Evolutionary conservation across 2,797 vertebrate genomes (phyloP).

Genomic region (Chrosomus eos): DNA sequence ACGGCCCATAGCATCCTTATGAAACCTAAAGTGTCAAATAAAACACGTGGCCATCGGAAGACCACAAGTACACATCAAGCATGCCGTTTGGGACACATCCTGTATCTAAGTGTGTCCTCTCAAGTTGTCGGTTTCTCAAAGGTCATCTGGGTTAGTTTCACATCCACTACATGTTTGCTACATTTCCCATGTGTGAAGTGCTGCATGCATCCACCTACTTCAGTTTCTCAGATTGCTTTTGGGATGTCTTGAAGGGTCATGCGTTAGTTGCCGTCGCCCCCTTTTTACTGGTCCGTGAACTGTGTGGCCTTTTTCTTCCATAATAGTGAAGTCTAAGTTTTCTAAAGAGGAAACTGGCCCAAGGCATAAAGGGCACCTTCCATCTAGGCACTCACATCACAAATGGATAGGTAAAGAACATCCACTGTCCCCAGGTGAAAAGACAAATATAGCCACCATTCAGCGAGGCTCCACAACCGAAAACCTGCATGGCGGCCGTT

Average conservation of each 20-base stretch:
- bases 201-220: constrained; percentile 1
- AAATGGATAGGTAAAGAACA: constrained; percentile 42
- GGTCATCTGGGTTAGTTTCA: constrained; percentile 39
- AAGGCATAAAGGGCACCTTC: constrained; percentile 39
- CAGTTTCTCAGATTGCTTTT: constrained; percentile 30
- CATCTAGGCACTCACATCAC: constrained; percentile 42
- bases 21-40: not conserved
- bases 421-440: constrained; percentile 29
- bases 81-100: constrained; percentile 2
- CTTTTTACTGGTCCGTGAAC: constrained; percentile 25
- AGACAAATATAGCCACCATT: constrained; percentile 33
- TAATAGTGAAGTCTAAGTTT: constrained; percentile 28
- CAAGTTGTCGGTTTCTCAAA: not conserved
- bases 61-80: not conserved
- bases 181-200: constrained; percentile 42
- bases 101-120: not conserved
- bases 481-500: not conserved
- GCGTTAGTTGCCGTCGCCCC: not conserved
- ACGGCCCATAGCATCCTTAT: not conserved
- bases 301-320: constrained; percentile 18
- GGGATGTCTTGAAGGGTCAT: constrained; percentile 27
- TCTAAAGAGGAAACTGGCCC: constrained; percentile 16
- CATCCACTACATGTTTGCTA: constrained; percentile 6
- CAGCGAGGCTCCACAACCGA: not conserved
- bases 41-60: not conserved